Conservation (phyloP, 2,888 invertebrate genomes). For the Sipha maydis region DNA sequence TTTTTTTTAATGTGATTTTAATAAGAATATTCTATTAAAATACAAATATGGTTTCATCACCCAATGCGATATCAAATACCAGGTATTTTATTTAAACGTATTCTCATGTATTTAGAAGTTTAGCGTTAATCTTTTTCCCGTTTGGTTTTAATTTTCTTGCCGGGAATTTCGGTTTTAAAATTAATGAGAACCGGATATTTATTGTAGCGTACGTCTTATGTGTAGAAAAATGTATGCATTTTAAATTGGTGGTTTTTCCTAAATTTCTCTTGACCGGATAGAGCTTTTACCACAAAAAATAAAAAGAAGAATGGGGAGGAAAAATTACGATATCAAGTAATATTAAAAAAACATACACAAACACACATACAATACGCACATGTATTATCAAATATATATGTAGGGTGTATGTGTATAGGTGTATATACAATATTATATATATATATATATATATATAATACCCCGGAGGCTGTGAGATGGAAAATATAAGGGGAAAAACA, state of each 20-base stretch:
- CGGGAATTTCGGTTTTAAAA: not conserved
- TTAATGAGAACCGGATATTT: slow-evolving; percentile 46
- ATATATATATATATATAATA: not conserved
- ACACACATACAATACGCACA: not conserved
- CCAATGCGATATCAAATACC: too few species aligned
- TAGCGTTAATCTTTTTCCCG: not conserved
- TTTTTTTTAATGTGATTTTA: too few species aligned
- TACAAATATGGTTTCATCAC: not conserved
- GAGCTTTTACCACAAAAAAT: slow-evolving; percentile 14
- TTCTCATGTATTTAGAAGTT: not conserved
- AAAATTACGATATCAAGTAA: not conserved
- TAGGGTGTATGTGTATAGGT: too few species aligned
- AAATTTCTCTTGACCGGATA: not conserved
- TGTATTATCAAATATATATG: not conserved
- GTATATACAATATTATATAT: too few species aligned
- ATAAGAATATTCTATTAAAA: too few species aligned
- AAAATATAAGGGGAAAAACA: slow-evolving; percentile 31
- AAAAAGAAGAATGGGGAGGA: not conserved
- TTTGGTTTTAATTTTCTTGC: slow-evolving; percentile 15
- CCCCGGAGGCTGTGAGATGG: not conserved
- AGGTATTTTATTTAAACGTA: not conserved
- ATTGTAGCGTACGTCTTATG: slow-evolving; percentile 5
- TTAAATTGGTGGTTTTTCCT: slow-evolving; percentile 32
- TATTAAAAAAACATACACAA: not conserved
- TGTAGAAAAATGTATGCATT: slow-evolving; percentile 29